Evolutionary conservation across 2,888 invertebrate genomes (phyloP).

Genomic region (Troides oblongomaculatus): DNA sequence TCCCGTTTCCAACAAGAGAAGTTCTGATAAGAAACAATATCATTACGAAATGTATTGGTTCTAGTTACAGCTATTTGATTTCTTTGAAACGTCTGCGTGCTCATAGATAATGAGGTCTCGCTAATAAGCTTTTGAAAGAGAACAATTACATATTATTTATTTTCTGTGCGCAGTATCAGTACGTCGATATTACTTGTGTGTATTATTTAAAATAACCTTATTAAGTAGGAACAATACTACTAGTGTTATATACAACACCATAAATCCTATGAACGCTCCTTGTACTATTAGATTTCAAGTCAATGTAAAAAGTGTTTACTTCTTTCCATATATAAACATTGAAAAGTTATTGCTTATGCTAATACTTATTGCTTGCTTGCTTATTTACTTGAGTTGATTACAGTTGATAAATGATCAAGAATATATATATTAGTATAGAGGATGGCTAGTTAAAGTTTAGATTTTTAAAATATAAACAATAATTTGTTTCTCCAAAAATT

Average conservation of each 20-base stretch:
- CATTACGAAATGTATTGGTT: slow-evolving; percentile 23
- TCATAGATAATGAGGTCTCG: slow-evolving; percentile 13
- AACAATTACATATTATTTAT: slow-evolving; percentile 11
- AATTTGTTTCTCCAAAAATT: not conserved
- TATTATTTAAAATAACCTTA: slow-evolving; percentile 13
- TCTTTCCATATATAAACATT: not conserved
- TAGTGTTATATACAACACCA: not conserved
- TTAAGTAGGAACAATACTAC: not conserved
- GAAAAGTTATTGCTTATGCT: not conserved
- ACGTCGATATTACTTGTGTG: slow-evolving; percentile 6
- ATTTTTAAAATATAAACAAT: no score
- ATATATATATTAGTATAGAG: no score
- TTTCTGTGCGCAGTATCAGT: slow-evolving; percentile 11
- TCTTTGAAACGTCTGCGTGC: slow-evolving; percentile 4
- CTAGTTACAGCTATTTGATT: slow-evolving; percentile 15
- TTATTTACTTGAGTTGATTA: no score
- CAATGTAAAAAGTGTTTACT: not conserved
- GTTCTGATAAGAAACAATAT: slow-evolving; percentile 28
- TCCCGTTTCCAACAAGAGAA: slow-evolving; percentile 30
- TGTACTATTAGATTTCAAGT: not conserved
- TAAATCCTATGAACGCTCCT: not conserved
- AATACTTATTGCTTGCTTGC: no score
- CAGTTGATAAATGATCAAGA: no score
- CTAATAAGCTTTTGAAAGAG: slow-evolving; percentile 22
- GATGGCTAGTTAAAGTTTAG: no score